Base-by-base conservation (phyloP, 1,140 invertebrate genomes). In the Chlorops oryzae region DNA sequence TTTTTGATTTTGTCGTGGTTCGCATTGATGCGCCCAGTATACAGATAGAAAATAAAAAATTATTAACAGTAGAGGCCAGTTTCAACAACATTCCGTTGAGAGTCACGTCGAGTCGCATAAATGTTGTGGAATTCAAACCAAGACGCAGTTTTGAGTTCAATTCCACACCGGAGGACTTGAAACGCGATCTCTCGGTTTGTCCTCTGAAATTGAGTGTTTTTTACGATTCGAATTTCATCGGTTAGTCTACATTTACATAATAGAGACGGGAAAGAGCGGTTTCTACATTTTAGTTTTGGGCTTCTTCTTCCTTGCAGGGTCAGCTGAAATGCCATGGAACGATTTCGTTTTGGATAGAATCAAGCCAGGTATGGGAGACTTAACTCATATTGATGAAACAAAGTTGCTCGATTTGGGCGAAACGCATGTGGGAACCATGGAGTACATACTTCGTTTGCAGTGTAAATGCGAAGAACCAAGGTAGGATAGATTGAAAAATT, bases 71-170 rank as follows among this genome's bases (percentile, higher is more conserved):
- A n/a, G 47, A 47, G 7, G 52, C 38, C 5, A 45, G 37, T 25
- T 54, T 41, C 17, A 50, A 47, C 27, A 47, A 42, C 21, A 25
- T 46, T 7, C 23, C 40, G 3, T n/a, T 51, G 0, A 44, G 34
- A 28, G 49, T 55, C n/a, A 55, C 54, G 7, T 40, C 49, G 7
- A 55, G 50, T 18, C 50, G 50, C 5, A 51, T 55, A 12, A 55
- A 55, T 48, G 50, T 55, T 6, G 34, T 42, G n/a, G 50, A 54
- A n/a, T 54, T 54, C 23, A 41, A 43, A 34, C 34, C 47, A 1
- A 44, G 47, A 9, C 42, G 43, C 15, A 50, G 47, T 38, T 50
- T 35, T 43, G 52, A 54, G 38, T 54, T 54, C 32, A 20, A 22
- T 3, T 37, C 47, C 10, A 22, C 39, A 27, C 52, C 52, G 1